These are phyloP conservation scores for Vicugna pacos DNA, from an alignment of 2,113 vertebrate genomes.

Conservation along the genomic window DNA sequence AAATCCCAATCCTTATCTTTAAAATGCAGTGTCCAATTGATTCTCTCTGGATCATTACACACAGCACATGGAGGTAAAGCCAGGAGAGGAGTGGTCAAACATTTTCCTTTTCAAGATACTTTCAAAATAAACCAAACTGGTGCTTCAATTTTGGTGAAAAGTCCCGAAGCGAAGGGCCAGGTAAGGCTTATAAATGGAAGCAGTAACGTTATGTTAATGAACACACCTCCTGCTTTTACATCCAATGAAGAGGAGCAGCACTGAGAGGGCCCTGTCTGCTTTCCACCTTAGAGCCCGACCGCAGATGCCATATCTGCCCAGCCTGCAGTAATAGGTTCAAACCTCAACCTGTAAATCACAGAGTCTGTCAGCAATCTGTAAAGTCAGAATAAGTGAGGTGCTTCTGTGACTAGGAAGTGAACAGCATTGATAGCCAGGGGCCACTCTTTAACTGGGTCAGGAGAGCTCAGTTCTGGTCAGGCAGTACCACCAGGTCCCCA, in stretches of 20 bases:
- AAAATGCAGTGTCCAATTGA: conserved; percentile 92
- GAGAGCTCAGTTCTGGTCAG: not conserved
- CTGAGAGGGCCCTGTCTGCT: not conserved
- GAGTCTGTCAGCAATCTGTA: not conserved
- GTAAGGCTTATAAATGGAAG: not conserved
- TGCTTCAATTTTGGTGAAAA: conserved; percentile 30
- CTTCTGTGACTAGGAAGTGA: not conserved
- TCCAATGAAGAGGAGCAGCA: not conserved
- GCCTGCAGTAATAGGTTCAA: not conserved
- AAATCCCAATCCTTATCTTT: conserved; percentile 91
- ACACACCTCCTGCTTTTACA: not conserved
- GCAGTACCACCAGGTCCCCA: not conserved
- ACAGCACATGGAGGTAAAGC: conserved; percentile 73
- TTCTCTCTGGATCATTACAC: conserved; percentile 96
- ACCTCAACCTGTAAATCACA: not conserved
- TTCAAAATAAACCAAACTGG: conserved; percentile 33
- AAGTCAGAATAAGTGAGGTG: not conserved
- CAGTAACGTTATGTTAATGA: fast-evolving
- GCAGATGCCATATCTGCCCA: not conserved
- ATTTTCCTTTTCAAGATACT: conserved; percentile 77
- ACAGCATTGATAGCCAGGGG: not conserved
- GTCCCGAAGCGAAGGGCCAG: not conserved
- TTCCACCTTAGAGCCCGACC: not conserved
- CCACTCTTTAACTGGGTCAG: not conserved
- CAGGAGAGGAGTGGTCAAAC: conserved; percentile 64